Base-by-base conservation (phyloP, 2,113 vertebrate species). In the Poecile atricapillus region DNA sequence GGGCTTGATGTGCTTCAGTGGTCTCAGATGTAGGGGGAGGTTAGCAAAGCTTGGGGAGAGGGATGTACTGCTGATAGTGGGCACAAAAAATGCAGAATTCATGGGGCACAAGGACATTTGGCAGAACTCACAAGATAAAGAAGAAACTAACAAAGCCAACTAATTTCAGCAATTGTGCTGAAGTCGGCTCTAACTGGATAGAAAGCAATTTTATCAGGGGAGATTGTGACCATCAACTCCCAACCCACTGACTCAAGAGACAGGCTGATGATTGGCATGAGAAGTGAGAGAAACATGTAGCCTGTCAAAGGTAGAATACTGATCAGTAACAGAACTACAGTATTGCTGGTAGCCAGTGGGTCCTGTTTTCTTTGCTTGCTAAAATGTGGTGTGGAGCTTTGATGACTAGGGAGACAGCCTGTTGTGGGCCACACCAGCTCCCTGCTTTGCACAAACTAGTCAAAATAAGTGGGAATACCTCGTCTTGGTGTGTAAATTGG, bases 181-280 rank as follows among this genome's bases (percentile, higher is more conserved):
- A 89, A 68, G 41, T 62, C 3, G 4, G 17, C 31, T 58, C 59
- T 43, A 9, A 43, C 6, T 81, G 37, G 11, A 31, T 65, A 33
- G 43, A 28, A 58, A 27, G 19, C 33, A 58, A 15, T 73, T 80
- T 43, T 1, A 0, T 33, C 0, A 0, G 15, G 6, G 22, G 11
- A n/a, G 33, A 21, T 16, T 1, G 1, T 60, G 53, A 15, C 11
- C 19, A 15, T 11, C 0, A 0, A 9, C 19, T 73, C 37, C 16
- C 37, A 37, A n/a, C 30, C 16, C 43, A 35, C 13, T 3, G 3
- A 10, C 28, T 59, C 12, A 11, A 23, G 60, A 65, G 33, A 8
- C 30, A 47, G 43, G 10, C 28, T 53, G 69, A 21, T 17, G 30
- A 6, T 1, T 44, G 49, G 6, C 39, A 9, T 15, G 62, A 18